These are phyloP conservation scores for Linepithema humile DNA, from an alignment of 1,140 invertebrate species.

Conservation along the genomic window DNA sequence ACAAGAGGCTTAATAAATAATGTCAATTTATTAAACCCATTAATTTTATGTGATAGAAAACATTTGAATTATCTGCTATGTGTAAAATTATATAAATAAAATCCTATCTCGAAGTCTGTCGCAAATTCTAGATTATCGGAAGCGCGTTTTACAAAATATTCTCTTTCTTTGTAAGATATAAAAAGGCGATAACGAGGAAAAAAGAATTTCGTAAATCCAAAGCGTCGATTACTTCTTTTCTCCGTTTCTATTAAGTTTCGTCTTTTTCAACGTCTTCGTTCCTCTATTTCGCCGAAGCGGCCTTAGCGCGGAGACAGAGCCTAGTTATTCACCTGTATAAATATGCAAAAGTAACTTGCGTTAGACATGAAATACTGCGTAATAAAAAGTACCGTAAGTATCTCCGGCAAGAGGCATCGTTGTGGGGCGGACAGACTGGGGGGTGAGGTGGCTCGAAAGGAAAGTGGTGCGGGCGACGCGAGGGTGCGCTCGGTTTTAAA, in stretches of 20 bases:
- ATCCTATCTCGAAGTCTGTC: too few relatives aligned
- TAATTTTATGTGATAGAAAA: too few relatives aligned
- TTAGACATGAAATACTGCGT: constrained; percentile 80
- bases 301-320: constrained; percentile 50
- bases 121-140: too few relatives aligned
- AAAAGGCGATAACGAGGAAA: neutral
- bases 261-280: constrained; percentile 50
- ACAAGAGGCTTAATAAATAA: neutral
- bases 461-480: constrained; percentile 31
- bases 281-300: constrained; percentile 40
- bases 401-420: constrained; percentile 76
- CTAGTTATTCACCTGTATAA: constrained; percentile 81
- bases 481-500: constrained; percentile 74
- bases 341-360: constrained; percentile 80
- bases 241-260: constrained; percentile 61
- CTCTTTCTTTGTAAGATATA: too few relatives aligned
- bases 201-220: neutral
- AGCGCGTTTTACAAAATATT: too few relatives aligned
- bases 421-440: constrained; percentile 57
- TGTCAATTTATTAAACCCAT: too few relatives aligned
- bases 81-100: too few relatives aligned
- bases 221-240: constrained; percentile 23
- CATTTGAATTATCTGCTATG: too few relatives aligned
- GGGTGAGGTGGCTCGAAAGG: constrained; percentile 43
- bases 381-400: constrained; percentile 82